phyloP scores from a whole-genome alignment of 2,888 invertebrate genomes.

The Nemapogon koenigi region DNA sequence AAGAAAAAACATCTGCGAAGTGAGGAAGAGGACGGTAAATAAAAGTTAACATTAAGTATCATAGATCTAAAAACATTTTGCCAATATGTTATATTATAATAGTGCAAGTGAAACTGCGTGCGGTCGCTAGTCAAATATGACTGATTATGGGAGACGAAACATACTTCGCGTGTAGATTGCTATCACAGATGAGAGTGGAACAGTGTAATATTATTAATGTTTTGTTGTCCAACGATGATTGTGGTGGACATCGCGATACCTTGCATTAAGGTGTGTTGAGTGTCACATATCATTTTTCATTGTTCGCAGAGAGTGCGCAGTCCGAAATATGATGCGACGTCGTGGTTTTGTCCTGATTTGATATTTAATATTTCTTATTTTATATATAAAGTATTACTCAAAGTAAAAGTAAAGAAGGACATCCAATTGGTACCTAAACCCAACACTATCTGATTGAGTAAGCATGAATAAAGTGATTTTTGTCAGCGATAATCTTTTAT shows the following conservation, averaged over 20 bases:
- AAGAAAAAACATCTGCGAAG: no score
- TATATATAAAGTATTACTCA: background rate
- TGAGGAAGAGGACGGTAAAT: no score
- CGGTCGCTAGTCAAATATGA: no score
- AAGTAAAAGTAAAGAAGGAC: no score
- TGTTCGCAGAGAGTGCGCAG: conserved; percentile 1
- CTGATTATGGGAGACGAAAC: background rate
- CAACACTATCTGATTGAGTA: no score
- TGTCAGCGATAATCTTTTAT: no score
- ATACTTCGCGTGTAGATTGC: conserved; percentile 1
- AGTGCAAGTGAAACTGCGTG: no score
- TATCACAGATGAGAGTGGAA: conserved; percentile 7
- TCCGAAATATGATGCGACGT: background rate
- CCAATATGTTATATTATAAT: no score
- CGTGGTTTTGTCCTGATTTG: background rate
- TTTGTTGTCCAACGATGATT: conserved; percentile 40
- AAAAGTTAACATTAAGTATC: no score
- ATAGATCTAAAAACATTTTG: no score
- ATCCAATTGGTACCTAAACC: no score
- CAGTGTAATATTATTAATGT: conserved; percentile 57
- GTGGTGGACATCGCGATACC: conserved; percentile 30
- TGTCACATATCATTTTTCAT: conserved; percentile 46
- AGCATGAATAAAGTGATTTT: no score
- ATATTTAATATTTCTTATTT: background rate
- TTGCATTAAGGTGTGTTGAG: conserved; percentile 51